Evolutionary conservation across 2,113 vertebrate genomes (phyloP).

Genomic region (Hippotragus niger): DNA sequence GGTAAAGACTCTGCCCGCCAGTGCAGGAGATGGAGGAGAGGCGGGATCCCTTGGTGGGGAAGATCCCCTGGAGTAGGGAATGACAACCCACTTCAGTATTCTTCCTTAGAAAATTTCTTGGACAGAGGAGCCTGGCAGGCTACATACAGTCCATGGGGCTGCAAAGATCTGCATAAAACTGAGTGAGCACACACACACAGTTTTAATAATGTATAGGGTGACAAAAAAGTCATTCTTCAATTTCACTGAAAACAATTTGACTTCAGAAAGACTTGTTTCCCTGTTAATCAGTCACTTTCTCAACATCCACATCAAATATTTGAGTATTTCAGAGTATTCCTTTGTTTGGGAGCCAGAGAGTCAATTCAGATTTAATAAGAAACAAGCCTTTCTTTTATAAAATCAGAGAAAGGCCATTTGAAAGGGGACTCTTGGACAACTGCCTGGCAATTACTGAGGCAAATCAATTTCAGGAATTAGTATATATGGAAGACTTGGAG

Average conservation of each 20-base stretch:
- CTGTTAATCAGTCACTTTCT: neutral
- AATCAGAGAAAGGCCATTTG: neutral
- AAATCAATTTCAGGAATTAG: neutral
- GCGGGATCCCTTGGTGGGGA: neutral
- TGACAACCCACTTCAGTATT: neutral
- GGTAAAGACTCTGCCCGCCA: neutral
- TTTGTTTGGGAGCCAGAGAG: neutral
- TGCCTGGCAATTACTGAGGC: neutral
- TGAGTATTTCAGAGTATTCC: neutral
- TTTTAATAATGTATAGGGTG: slow-evolving; percentile 9
- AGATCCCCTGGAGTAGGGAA: neutral
- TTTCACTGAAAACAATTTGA: slow-evolving; percentile 6
- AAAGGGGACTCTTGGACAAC: neutral
- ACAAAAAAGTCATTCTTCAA: neutral
- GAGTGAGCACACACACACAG: neutral
- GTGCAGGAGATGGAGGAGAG: neutral
- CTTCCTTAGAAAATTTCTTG: neutral
- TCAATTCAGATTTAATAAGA: neutral
- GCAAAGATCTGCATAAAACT: neutral
- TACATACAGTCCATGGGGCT: neutral
- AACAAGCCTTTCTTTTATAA: neutral
- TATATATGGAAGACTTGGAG: neutral
- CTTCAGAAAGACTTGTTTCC: neutral
- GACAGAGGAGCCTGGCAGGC: neutral
- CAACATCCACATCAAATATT: neutral